A percentile compares a stretch with the other conserved stretches of the same genome.
Evolutionary conservation across 2,888 invertebrate species (phyloP).

Genomic region (Ornithoptera priamus): DNA sequence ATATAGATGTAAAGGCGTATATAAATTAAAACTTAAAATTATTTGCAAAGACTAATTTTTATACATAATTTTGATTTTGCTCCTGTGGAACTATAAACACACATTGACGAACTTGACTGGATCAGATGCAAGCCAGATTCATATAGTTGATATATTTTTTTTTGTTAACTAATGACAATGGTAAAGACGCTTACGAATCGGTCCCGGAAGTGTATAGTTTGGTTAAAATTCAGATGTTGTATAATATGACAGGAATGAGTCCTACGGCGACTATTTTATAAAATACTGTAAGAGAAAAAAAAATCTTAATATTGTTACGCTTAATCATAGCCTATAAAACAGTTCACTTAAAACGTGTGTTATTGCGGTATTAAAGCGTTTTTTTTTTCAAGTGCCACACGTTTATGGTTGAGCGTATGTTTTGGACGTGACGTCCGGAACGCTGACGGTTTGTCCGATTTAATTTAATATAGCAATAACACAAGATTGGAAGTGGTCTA

Average conservation of each 20-base stretch:
- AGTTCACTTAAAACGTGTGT: constrained; percentile 36
- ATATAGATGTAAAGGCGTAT: constrained; percentile 9
- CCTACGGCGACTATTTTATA: constrained; percentile 32
- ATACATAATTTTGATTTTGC: constrained; percentile 15
- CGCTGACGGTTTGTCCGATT: neutral
- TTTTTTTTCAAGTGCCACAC: neutral
- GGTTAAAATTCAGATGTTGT: constrained; percentile 3
- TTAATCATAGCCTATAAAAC: constrained; percentile 47
- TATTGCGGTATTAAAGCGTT: constrained; percentile 16
- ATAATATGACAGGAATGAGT: constrained; percentile 11
- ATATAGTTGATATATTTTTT: constrained; percentile 4
- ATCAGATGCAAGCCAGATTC: constrained; percentile 3
- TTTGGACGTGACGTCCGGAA: neutral
- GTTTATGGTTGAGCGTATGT: neutral
- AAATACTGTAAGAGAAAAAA: constrained; percentile 34
- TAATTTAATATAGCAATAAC: neutral
- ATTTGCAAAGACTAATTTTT: constrained; percentile 17
- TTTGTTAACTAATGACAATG: constrained; percentile 10
- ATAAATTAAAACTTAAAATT: constrained; percentile 13
- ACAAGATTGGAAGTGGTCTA: constrained; percentile 32
- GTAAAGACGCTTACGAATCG: neutral
- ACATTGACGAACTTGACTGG: neutral
- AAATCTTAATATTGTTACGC: constrained; percentile 49
- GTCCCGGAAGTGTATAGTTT: neutral
- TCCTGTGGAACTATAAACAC: constrained; percentile 2